These are phyloP conservation scores for Eugnorisma glareosa DNA, from an alignment of 2,888 invertebrate species.

Conservation along the genomic window DNA sequence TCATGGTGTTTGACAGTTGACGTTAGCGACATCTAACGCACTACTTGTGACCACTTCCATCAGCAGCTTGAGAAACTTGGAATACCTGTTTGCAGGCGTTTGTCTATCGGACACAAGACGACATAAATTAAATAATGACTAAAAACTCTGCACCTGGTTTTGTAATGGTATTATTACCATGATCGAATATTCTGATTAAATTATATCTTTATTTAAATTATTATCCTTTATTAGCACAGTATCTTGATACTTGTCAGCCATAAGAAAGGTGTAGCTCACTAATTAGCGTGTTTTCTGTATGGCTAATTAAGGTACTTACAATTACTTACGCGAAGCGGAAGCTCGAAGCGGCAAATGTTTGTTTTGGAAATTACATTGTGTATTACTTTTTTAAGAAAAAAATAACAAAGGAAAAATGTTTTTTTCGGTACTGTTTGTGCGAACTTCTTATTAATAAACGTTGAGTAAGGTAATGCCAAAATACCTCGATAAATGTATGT, in stretches of 20 bases:
- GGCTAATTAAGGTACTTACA: constrained; percentile 29
- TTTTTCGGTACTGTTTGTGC: neutral
- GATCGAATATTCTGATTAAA: neutral
- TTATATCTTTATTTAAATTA: neutral
- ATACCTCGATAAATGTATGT: neutral
- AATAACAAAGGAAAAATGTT: neutral
- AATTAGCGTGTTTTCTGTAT: constrained; percentile 43
- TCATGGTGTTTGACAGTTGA: neutral
- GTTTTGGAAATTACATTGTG: constrained; percentile 1
- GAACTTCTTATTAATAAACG: neutral
- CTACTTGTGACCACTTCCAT: neutral
- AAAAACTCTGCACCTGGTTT: neutral
- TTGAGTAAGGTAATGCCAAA: neutral
- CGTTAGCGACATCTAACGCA: neutral
- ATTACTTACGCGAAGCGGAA: neutral
- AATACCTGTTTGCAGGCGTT: neutral
- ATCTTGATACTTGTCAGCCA: constrained; percentile 19
- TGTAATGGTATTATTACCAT: neutral
- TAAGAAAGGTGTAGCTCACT: constrained; percentile 24
- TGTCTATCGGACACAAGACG: no score
- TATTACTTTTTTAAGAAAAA: neutral
- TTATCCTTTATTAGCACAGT: constrained; percentile 15
- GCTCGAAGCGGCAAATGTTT: neutral
- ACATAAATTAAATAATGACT: neutral
- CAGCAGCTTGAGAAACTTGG: neutral